phyloP scores from a whole-genome alignment of 2,113 vertebrate species.

The Ploceus nigricollis region DNA sequence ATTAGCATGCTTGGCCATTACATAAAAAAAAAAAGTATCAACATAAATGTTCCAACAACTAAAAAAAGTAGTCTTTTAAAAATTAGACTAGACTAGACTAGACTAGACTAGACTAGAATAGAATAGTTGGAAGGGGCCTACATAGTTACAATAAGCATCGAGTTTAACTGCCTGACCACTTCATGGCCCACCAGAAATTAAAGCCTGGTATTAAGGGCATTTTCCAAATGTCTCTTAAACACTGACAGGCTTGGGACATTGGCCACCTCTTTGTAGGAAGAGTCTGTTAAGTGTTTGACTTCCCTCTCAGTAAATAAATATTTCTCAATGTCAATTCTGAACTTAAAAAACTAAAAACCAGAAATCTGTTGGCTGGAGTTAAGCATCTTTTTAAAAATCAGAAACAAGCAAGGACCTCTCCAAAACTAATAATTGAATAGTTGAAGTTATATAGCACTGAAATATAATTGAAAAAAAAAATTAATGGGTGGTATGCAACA shows the following conservation, averaged over 20 bases:
- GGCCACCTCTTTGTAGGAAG: not conserved
- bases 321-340: not conserved
- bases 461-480: not conserved
- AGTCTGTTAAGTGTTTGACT: not conserved
- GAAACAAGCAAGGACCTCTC: not conserved
- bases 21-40: not conserved
- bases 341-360: not conserved
- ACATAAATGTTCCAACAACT: not conserved
- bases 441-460: not conserved
- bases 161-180: not conserved
- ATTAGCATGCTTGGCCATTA: rapidly evolving
- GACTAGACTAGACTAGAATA: not conserved
- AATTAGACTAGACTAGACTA: no score
- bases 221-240: not conserved
- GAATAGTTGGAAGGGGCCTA: not conserved
- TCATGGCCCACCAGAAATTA: not conserved
- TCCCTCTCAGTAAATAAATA: not conserved
- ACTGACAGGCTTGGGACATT: not conserved
- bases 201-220: not conserved
- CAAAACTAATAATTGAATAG: not conserved
- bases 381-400: not conserved
- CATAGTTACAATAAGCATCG: not conserved
- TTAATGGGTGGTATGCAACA: not conserved
- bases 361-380: not conserved
- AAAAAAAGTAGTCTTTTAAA: not conserved